A percentile compares a stretch with the other conserved stretches of the same genome.
These are phyloP conservation scores for Calephelis virginiensis DNA, from an alignment of 1,140 invertebrate genomes.

Conservation along the genomic window DNA sequence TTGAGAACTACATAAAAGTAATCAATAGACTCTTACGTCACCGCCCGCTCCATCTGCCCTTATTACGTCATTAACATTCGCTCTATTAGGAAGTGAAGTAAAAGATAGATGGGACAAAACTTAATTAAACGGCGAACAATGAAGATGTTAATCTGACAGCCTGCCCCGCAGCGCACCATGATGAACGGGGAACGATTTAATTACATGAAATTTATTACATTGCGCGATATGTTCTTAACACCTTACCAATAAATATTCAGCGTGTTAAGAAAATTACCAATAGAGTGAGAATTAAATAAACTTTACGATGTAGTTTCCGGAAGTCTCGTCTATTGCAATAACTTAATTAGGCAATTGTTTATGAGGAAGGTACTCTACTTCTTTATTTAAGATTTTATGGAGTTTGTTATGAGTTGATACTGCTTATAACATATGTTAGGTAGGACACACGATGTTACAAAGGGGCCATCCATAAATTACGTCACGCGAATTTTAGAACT, in stretches of 20 bases:
- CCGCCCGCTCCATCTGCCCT: not conserved
- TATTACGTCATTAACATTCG: conserved; percentile 18
- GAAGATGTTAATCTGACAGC: conserved; percentile 66
- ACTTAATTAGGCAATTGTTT: not conserved
- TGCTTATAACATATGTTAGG: too few species aligned
- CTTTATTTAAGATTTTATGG: too few species aligned
- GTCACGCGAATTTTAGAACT: too few species aligned
- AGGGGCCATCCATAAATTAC: too few species aligned
- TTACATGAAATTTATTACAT: conserved; percentile 63
- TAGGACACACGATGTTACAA: too few species aligned
- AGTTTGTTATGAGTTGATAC: not conserved
- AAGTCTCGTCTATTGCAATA: too few species aligned
- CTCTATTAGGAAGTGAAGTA: conserved; percentile 45
- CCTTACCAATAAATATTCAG: conserved; percentile 1
- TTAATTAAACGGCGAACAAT: conserved; percentile 70
- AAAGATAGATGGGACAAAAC: conserved; percentile 49
- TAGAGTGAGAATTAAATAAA: not conserved
- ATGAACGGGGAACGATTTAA: conserved; percentile 64
- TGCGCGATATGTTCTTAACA: conserved; percentile 25
- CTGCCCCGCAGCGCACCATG: conserved; percentile 37
- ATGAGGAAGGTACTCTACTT: not conserved
- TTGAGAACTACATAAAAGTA: too few species aligned
- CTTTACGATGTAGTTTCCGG: not conserved
- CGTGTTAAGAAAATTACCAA: not conserved
- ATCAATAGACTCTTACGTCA: not conserved